Base-by-base conservation (phyloP, 1,140 invertebrate species). In the Cotesia chilonis region DNA sequence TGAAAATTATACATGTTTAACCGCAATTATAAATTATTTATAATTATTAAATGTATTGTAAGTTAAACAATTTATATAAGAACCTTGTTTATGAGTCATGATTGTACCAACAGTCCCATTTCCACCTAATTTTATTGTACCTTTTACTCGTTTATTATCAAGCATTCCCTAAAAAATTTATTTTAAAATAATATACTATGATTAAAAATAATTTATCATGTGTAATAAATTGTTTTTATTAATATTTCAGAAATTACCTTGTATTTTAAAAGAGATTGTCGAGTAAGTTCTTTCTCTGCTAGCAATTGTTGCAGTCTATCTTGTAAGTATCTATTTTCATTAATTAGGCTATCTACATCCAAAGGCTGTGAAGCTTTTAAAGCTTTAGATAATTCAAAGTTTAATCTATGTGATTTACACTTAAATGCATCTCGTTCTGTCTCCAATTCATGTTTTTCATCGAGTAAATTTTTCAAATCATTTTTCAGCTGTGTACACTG, bases 361-460 rank as follows among this genome's bases (percentile, higher is more conserved):
- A 96, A 87, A 17, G 93, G 87, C 68, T 90, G 87, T 0, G 80
- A 73, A 51, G 82, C 90, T 73, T 88, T 90, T 0, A 96, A 84
- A 3, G 94, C 90, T 76, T 91, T 91, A 75, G 93, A 92, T 9
- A 96, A 88, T 81, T 95, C 93, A 77, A 94, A 91, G 84, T 96
- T 96, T 3, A 96, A 88, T 47, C 94, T 87, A 80, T 95, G 93
- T 12, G 94, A 92, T 85, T 96, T 96, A 75, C 90, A 93, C 81
- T 93, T 93, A 77, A 94, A 95, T n/a, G 92, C 92, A 85, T 96
- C 94, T 73, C 94, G 87, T 81, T 96, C 94, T 10, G 89, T 92
- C 20, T 93, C 90, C 17, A 95, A 81, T 77, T 96, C 95, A 79
- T 95, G 94, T 83, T 96, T 95, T 81, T 96, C 94, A 88, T 96